Evolutionary conservation across 2,888 invertebrate genomes (phyloP).

Genomic region (Penaeus monodon): DNA sequence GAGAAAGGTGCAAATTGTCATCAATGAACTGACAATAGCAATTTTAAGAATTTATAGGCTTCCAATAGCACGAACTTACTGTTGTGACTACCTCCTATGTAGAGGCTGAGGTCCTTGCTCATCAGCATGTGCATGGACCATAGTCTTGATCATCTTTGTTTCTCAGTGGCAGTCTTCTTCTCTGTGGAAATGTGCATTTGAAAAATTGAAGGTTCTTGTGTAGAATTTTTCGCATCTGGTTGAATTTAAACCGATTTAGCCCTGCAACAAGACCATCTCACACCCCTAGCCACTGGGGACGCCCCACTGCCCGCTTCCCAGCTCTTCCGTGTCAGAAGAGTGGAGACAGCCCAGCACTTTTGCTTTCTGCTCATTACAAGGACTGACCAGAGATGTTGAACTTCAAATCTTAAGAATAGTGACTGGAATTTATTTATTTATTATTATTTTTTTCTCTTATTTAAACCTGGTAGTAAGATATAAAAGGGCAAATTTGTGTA

Average conservation of each 20-base stretch:
- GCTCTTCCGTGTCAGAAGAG: slow-evolving; percentile 55
- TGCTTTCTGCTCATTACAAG: slow-evolving; percentile 22
- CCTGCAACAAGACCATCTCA: slow-evolving; percentile 19
- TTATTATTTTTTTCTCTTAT: not conserved
- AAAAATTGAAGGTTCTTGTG: no score
- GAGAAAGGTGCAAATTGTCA: slow-evolving; percentile 28
- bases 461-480: not conserved
- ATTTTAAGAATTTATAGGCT: no score
- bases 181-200: no score
- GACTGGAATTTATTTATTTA: not conserved
- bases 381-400: slow-evolving; percentile 45
- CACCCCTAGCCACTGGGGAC: slow-evolving; percentile 16
- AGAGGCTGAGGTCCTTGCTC: not conserved
- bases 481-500: no score
- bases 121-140: not conserved
- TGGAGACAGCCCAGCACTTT: slow-evolving; percentile 56
- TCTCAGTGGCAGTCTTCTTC: slow-evolving; percentile 14
- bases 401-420: not conserved
- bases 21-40: not conserved
- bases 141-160: not conserved
- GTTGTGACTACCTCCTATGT: slow-evolving; percentile 6
- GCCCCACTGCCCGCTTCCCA: slow-evolving; percentile 48
- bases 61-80: no score
- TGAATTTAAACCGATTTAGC: not conserved
- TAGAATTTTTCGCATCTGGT: not conserved